Base-by-base conservation (phyloP, 2,797 vertebrate species). In the Orestias chungarensis region DNA sequence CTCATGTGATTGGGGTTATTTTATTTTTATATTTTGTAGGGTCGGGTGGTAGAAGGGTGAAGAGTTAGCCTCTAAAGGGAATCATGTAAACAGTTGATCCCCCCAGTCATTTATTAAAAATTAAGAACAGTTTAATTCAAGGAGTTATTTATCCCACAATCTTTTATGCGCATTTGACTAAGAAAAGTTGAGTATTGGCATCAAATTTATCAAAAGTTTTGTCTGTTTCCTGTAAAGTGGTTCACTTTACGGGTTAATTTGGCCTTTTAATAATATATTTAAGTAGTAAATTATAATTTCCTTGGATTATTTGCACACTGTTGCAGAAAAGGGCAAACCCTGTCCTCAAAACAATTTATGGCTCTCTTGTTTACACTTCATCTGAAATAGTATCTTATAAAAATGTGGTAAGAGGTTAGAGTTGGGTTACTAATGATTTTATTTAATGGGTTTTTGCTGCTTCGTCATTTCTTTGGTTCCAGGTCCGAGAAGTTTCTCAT, bases 1-100 rank as follows among this genome's bases (percentile, higher is more conserved):
- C 94, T 95, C 94, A 93, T 93, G 92, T 95, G 93, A 93, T 93
- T 93, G 92, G 93, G 91, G 93, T 93, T 92, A 47, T 44, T 70
- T 52, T 52, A 12, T 54, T 68, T 88, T 93, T 93, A 91, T 62
- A 31, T 70, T 52, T 68, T 87, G 89, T 82, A 81, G 93, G 93
- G 93, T 88, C 83, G 92, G 93, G 91, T 89, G 91, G 88, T 87
- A 77, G 83, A 57, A 72, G 88, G 87, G 86, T 88, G 80, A 78
- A 91, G 74, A 83, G 49, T 77, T 82, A 75, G 46, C 73, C 65
- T 81, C 70, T 43, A 70, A 52, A 42, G 46, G 74, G 70, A 75
- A 59, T 75, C 52, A 73, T 79, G 62, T 82, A 81, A 87, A 77
- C 65, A 86, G 62, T 66, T 61, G 6, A 84, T 15, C 44, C 75